Base-by-base conservation (phyloP, 2,797 vertebrate species). In the Acestrorhynchus altus region DNA sequence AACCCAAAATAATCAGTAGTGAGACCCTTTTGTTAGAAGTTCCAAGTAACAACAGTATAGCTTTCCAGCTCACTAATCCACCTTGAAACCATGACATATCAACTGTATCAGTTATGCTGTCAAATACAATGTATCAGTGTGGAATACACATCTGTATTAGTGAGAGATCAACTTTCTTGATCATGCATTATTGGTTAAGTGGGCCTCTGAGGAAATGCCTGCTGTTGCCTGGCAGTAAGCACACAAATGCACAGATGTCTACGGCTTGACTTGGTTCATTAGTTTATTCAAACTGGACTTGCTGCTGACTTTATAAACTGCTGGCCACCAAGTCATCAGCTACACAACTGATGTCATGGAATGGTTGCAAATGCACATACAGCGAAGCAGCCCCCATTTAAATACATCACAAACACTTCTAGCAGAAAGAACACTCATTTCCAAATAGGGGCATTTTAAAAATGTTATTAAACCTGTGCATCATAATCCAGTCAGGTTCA, bases 181-280 rank as follows among this genome's bases (percentile, higher is more conserved):
- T 76, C 42, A 57, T 57, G 69, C 65, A 72, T 35, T 16, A 40
- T 66, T 65, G 75, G 72, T 52, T 68, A 42, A 72, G 10, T 70
- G 10, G 64, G 71, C n/a, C 35, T 75, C 71, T 72, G 15, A 8
- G 16, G 66, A 22, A 76, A 35, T 69, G 46, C 70, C 78, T 40
- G 31, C 40, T 54, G 84, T 84, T 83, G 69, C 81, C 60, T 81
- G 42, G 80, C 60, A 83, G 85, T 61, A 67, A 56, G 24, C 52
- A 83, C 82, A 88, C 78, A 86, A 83, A 76, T 22, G 56, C 60
- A 77, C 79, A 80, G 77, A 86, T 77, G 83, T 70, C 74, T 75
- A 26, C 80, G 66, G 79, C 78, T 84, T 76, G 47, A 67, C 72
- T 20, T 74, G 40, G 49, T 69, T 65, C 65, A 72, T 57, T 57